phyloP scores from a whole-genome alignment of 2,113 vertebrate species.

The Galbula dea region DNA sequence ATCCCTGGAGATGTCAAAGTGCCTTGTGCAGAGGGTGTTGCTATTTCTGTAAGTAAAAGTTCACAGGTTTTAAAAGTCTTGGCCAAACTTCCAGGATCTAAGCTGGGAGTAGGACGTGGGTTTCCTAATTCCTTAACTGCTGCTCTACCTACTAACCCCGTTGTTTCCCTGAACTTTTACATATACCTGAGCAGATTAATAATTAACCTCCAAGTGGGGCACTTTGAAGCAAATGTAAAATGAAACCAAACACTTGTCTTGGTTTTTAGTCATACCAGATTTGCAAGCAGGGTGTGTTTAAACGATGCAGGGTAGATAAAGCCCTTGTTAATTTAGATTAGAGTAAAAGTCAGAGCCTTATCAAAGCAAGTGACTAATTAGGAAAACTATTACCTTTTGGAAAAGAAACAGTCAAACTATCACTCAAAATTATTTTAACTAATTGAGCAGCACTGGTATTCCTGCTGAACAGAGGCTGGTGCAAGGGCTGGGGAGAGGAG shows the following conservation, averaged over 20 bases:
- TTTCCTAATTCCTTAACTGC: constrained; percentile 6
- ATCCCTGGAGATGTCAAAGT: not conserved
- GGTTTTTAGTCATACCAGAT: constrained; percentile 69
- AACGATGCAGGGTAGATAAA: constrained; percentile 63
- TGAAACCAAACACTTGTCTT: constrained; percentile 66
- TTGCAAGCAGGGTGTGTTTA: constrained; percentile 65
- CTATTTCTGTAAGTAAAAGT: not conserved
- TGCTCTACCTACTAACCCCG: constrained; percentile 18
- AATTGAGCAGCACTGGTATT: constrained; percentile 30
- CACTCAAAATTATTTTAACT: constrained; percentile 51
- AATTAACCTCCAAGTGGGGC: constrained; percentile 57
- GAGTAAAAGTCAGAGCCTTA: constrained; percentile 53
- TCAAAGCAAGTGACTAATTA: constrained; percentile 66
- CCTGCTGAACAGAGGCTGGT: not conserved
- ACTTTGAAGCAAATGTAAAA: constrained; percentile 63
- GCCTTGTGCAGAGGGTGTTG: not conserved
- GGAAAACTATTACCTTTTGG: constrained; percentile 62
- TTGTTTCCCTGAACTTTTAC: constrained; percentile 51
- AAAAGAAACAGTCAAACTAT: constrained; percentile 40
- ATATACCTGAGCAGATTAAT: constrained; percentile 44
- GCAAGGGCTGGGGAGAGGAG: too few relatives aligned
- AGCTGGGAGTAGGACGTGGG: not conserved
- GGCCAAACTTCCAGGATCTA: not conserved
- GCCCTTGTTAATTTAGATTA: constrained; percentile 69
- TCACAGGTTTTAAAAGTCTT: not conserved